These are phyloP conservation scores for Ptyas mucosa DNA, from an alignment of 2,113 vertebrate species.

Conservation along the genomic window DNA sequence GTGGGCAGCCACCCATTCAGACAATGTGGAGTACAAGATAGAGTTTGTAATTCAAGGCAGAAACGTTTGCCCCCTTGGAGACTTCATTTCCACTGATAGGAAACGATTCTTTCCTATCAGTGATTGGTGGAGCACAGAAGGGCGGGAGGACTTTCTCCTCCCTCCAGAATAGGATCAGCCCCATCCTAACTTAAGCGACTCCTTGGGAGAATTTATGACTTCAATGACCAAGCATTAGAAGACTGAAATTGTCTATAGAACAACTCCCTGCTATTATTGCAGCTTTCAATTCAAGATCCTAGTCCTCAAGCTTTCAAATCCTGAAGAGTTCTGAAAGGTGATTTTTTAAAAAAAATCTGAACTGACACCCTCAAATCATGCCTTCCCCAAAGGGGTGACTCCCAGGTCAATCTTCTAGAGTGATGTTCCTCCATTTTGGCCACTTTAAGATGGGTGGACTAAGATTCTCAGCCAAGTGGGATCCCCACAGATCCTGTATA, in stretches of 20 bases:
- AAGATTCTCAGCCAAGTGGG: too few relatives aligned
- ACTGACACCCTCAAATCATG: neutral
- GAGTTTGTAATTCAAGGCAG: neutral
- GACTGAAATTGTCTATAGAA: neutral
- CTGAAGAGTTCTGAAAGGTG: neutral
- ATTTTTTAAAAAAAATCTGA: neutral
- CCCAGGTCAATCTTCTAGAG: neutral
- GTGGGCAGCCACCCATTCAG: neutral
- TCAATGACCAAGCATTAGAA: neutral
- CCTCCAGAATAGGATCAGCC: neutral
- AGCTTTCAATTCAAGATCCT: neutral
- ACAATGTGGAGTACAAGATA: neutral
- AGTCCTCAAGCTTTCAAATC: neutral
- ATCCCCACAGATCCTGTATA: too few relatives aligned
- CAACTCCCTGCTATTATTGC: neutral
- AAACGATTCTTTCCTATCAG: neutral
- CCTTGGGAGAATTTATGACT: neutral
- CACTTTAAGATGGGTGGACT: too few relatives aligned
- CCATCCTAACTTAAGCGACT: neutral
- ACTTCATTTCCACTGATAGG: too few relatives aligned
- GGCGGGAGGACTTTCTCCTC: neutral
- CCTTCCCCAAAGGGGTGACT: neutral
- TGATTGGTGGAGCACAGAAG: neutral
- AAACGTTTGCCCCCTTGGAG: neutral
- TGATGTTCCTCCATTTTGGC: neutral